These are phyloP conservation scores for Caerostris darwini DNA, from an alignment of 1,140 invertebrate genomes.

Conservation along the genomic window DNA sequence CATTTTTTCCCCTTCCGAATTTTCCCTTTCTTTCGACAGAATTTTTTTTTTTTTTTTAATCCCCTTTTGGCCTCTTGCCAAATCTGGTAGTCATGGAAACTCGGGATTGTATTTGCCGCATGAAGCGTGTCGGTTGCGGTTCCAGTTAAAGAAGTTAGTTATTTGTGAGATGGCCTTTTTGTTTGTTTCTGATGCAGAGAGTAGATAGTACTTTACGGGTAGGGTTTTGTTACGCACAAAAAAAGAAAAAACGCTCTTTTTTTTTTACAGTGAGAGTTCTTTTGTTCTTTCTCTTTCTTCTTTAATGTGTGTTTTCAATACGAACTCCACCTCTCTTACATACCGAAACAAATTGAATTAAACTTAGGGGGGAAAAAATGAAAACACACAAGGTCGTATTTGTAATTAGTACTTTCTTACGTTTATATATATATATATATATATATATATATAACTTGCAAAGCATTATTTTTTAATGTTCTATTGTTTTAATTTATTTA, in stretches of 20 bases:
- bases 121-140: conserved; percentile 57
- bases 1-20: conserved; percentile 11
- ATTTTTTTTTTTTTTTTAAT: conserved; percentile 22
- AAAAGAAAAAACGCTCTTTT: background rate
- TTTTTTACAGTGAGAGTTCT: background rate
- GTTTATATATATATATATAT: no score
- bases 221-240: background rate
- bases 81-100: conserved; percentile 58
- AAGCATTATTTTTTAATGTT: no score
- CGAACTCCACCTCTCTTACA: background rate
- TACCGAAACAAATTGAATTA: conserved; percentile 10
- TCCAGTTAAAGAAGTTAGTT: conserved; percentile 45
- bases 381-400: background rate
- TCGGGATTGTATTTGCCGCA: conserved; percentile 67
- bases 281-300: background rate
- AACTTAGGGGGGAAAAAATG: background rate
- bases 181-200: conserved; percentile 47
- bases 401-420: background rate
- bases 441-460: no score
- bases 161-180: conserved; percentile 43
- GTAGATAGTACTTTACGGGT: background rate
- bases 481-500: no score
- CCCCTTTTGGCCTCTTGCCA: conserved; percentile 66
- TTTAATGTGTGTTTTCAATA: conserved; percentile 23
- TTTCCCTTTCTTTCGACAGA: conserved; percentile 32